Base-by-base conservation (phyloP, 2,113 vertebrate genomes). In the Coryphaenoides rupestris region DNA sequence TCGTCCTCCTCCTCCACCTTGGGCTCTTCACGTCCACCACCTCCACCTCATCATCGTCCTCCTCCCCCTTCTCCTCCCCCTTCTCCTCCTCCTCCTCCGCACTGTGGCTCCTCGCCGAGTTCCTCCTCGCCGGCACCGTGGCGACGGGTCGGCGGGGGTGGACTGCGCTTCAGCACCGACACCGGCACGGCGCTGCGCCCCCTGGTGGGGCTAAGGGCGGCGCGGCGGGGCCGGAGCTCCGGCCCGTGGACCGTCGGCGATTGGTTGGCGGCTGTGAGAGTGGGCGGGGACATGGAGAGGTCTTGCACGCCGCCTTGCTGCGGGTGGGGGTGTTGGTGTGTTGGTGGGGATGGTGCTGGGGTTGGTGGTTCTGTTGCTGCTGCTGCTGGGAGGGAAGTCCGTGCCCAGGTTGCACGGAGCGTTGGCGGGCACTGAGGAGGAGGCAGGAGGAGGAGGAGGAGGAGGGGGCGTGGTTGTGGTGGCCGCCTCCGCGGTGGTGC, bases 101-200 rank as follows among this genome's bases (percentile, higher is more conserved):
- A 23, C 73, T 86, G 77, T 86, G 90, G 13, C 77, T 22, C 73
- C 66, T 86, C 24, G 23, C 23, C 2, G 58, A 76, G 58, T 72
- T 88, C 62, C 85, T 90, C 58, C 70, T 85, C 28, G 77, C 63
- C 9, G 81, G 73, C 0, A 65, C 52, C 55, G 57, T 60, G 6
- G 76, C 26, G 60, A 78, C 81, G 2, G 79, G 83, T 2, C n/a
- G n/a, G n/a, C 1, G 89, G 84, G 2, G 89, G 79, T 0, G 90
- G 89, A 74, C 90, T 90, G 55, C 88, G 88, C 74, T 91, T 92
- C 40, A 89, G 47, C 15, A 89, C 84, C 0, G 90, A 90, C 63
- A 88, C 88, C 0, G 84, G 70, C 45, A 89, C 81, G 5, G 88
- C 85, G 4, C 79, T 87, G 55, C 87, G 85, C 62, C 79, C 85